phyloP scores from a whole-genome alignment of 2,113 vertebrate species.

The Hippocampus mohnikei region DNA sequence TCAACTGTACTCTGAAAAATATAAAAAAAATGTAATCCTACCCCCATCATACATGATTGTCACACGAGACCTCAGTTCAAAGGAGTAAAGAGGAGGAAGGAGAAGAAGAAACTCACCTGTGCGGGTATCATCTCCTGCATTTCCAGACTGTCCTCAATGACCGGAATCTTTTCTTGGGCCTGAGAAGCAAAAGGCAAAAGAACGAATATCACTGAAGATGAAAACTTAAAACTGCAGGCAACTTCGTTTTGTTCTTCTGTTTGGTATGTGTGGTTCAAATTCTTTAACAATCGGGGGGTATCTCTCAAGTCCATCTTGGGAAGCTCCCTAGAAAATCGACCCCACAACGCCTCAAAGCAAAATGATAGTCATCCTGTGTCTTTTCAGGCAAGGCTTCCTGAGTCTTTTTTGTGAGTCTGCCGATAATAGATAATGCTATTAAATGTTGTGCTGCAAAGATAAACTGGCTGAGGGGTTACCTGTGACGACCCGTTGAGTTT shows the following conservation, averaged over 20 bases:
- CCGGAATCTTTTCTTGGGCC: slow-evolving; percentile 35
- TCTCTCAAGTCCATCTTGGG: too few relatives aligned
- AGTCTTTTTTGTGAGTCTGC: not conserved
- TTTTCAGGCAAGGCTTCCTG: too few relatives aligned
- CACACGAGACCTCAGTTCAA: not conserved
- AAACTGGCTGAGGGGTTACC: slow-evolving; percentile 1
- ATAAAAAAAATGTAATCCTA: not conserved
- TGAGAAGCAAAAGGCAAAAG: too few relatives aligned
- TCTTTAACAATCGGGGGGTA: too few relatives aligned
- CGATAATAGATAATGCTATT: not conserved
- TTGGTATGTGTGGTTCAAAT: too few relatives aligned
- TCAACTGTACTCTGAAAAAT: slow-evolving; percentile 43
- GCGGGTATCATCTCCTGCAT: slow-evolving; percentile 42
- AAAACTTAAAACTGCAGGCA: not conserved
- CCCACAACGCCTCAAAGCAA: too few relatives aligned
- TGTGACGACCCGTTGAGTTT: slow-evolving; percentile 6
- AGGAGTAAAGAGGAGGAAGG: not conserved
- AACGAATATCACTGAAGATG: not conserved
- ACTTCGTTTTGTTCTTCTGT: too few relatives aligned
- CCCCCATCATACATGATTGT: not conserved
- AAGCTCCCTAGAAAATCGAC: too few relatives aligned
- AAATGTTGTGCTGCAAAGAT: not conserved
- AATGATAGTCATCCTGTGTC: too few relatives aligned
- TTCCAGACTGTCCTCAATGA: slow-evolving; percentile 53
- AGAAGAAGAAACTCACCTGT: slow-evolving; percentile 34